Percentiles rank a stretch among this genome's conserved stretches.
phyloP scores from a whole-genome alignment of 2,797 vertebrate species.

The Halcyon leucocephala region DNA sequence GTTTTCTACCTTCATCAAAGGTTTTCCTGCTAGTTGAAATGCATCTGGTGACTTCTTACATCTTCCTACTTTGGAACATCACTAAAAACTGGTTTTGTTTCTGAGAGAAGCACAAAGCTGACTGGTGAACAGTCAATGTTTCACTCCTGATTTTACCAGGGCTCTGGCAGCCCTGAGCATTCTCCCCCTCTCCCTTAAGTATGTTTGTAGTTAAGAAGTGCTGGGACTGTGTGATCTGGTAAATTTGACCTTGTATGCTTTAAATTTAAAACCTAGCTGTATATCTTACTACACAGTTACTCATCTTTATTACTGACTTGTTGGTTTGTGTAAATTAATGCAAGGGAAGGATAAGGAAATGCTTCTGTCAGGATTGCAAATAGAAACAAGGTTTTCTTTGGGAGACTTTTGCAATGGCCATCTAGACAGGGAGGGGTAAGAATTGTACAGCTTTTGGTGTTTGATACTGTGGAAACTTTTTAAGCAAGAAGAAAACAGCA shows the following conservation, averaged over 20 bases:
- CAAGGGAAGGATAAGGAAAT: not conserved
- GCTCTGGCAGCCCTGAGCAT: not conserved
- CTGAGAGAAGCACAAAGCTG: not conserved
- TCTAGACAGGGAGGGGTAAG: not conserved
- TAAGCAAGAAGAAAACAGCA: not conserved
- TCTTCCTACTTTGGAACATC: not conserved
- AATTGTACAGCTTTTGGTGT: not conserved
- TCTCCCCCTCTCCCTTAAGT: rapidly evolving
- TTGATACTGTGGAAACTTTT: not conserved
- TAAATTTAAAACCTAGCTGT: not conserved
- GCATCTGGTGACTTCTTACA: not conserved
- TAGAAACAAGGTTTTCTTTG: not conserved
- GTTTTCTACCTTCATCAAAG: not conserved
- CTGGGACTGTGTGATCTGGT: not conserved
- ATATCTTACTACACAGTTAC: not conserved
- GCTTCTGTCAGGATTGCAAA: not conserved
- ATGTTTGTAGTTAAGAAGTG: not conserved
- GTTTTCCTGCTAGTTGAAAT: not conserved
- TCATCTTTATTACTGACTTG: not conserved
- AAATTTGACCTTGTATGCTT: not conserved
- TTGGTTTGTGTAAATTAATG: not conserved
- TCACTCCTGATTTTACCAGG: not conserved
- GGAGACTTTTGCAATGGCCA: not conserved
- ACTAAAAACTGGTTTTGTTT: not conserved
- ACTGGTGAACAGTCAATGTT: not conserved